Evolutionary conservation across 2,888 invertebrate genomes (phyloP), one percentile per base, ranked within the genome.

Genomic region (Raillietiella orientalis): DNA sequence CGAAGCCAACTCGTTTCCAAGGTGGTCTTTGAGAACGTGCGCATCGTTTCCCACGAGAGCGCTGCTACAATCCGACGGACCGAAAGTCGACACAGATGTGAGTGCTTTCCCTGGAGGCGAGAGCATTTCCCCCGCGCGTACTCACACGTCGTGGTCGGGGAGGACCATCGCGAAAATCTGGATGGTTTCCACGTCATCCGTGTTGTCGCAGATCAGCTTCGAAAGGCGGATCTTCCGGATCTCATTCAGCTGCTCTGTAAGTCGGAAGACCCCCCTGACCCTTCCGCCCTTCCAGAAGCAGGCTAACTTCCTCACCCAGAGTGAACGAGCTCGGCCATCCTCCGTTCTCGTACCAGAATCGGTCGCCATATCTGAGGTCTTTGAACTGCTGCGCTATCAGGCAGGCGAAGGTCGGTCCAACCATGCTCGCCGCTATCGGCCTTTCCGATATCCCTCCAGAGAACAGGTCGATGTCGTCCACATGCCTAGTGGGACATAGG

Each of bases 321-420:
- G 46, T 46, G 36, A 49, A 50, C 14, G 45, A 42, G 24, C 44
- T 44, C 3, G 49, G 47, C 37, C 42, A 42, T 12, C 43, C 44
- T 3, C 39, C 38, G 30, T 49, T 48, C 32, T 51, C 50, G 34
- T 50, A 54, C 52, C 53, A 56, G 37, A 52, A 55, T 23, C 55
- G 36, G 37, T 55, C 55, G 4, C 53, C 54, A 23, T 39, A 37
- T 29, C 49, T 41, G 14, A 52, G 37, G 31, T 47, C 42, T 23
- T 42, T 36, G 35, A 53, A 53, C 30, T 50, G 49, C 31, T 41
- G 39, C 9, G 46, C 61, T 14, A 79, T 49, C 26, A 49, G 41
- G 29, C 50, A 52, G 15, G 43, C 40, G 30, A 50, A 49, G 3
- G 48, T 44, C 2, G 48, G 49, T 3, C 51, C 50, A 8, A 49